Base-by-base conservation (phyloP, 2,113 vertebrate genomes). In the Pterocles orientalis region DNA sequence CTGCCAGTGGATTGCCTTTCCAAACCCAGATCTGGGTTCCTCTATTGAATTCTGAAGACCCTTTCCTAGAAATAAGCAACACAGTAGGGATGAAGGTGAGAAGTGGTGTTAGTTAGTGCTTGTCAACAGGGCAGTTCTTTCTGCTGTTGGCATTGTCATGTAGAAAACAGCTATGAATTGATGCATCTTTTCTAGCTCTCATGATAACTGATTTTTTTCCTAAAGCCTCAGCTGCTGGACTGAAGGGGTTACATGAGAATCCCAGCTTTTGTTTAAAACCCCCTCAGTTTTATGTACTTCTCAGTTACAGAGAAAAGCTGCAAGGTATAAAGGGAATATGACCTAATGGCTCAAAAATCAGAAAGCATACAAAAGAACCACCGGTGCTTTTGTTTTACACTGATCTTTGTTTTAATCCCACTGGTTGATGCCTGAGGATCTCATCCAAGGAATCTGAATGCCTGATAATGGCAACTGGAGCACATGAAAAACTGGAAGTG, bases 371-470 rank as follows among this genome's bases (percentile, higher is more conserved):
- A 41, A 60, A 70, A 41, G 71, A 60, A 58, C 14, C 8, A 25
- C 34, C 29, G 86, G 16, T 61, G n/a, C 53, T 92, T 90, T 94
- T 79, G 61, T 89, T 76, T 92, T 90, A 43, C 18, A 18, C 18
- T 24, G 28, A 29, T 79, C 20, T 65, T 79, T 73, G 41, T 61
- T 91, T 84, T 62, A 90, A 70, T 82, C 60, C 56, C 62, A 66
- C 79, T 92, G 64, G 18, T 85, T 0, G 1, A 54, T 77, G 65
- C n/a, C 45, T 66, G 47, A 75, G 72, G 90, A 92, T 76, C 45
- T 91, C 18, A 72, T 93, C 83, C 86, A 89, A 82, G 73, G 78
- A 72, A 53, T 87, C 36, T 85, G 77, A 89, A 91, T 76, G 70
- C 28, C 36, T 82, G 45, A 71, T 94, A 77, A 83, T 43, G 66